Base-by-base conservation (phyloP, 53 echinoderm and acorn worm species). In the Arbacia lixula region DNA sequence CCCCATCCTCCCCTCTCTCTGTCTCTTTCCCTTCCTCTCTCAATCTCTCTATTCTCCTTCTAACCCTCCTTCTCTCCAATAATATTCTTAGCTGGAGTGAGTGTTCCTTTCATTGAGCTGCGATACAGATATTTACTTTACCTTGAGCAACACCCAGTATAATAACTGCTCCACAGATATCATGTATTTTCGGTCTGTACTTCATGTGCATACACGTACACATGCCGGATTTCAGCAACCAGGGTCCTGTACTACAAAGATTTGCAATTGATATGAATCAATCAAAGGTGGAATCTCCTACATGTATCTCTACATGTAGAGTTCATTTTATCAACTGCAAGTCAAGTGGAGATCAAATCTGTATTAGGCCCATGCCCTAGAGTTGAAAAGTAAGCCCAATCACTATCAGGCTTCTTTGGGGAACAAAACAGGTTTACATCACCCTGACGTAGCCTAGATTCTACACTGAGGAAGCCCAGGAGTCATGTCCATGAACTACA, bases 51-150 rank as follows among this genome's bases (percentile, higher is more conserved):
- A 16, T 6, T 17, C 69, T 26, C 41, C 49, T 14, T 46, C 49
- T 46, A 8, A 41, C 28, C 5, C 16, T 26, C 36, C 69, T 28
- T 68, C 25, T 46, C 8, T 46, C 8, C 42, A 40, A 28, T 11
- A 37, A 3, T 24, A 66, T 21, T 36, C 29, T 21, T 6, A 21
- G 9, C 22, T 35, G 36, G 12, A 68, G 40, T 68, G 43, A n/a
- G 69, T 68, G 20, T 42, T 68, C 42, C 69, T 68, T 73, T 73
- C 20, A 53, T 4, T 12, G 19, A 73, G 30, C 53, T 21, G 42
- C 24, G 74, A 73, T 73, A 73, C 74, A 73, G n/a, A n/a, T 73
- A 53, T 73, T 73, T 73, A 52, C 74, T 51, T 73, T 73, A 73
- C 74, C 74, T 53, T 73, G 53, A 53, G 74, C 74, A 32, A 33